Base-by-base conservation (phyloP, 2,797 vertebrate genomes). In the Lithobates pipiens region DNA sequence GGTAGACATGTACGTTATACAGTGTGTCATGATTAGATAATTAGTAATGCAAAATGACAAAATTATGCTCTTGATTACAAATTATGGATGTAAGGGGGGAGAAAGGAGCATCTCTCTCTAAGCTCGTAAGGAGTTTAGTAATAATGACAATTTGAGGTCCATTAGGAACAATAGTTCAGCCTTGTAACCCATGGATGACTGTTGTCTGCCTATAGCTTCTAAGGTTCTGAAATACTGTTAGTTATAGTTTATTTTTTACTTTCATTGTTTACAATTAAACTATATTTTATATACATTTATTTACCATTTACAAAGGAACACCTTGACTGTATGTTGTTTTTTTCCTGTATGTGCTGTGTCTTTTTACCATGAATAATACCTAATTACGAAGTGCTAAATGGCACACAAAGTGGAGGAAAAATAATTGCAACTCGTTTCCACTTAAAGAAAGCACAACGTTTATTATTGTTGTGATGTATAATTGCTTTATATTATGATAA, bases 31-130 rank as follows among this genome's bases (percentile, higher is more conserved):
- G 93, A 94, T 96, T 95, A 96, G 93, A 93, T 95, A 95, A 96
- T 95, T 95, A 95, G 94, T 95, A 93, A 91, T 93, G 94, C 92
- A 93, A 95, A 95, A 95, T 94, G 93, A 94, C 94, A 95, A 95
- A 95, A 95, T 90, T 89, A 93, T 92, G 91, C 93, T 93, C 93
- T 92, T 91, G 94, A 93, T 94, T 92, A 92, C 82, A 87, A 93
- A 92, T 91, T 93, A 89, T 89, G 27, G 88, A 68, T 87, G 69
- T 74, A 21, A 88, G 88, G 83, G 75, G 78, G 91, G 90, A 89
- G 90, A 85, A 90, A 88, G 88, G 88, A 86, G 86, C 80, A 83
- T 83, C 91, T 89, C 91, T 90, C 90, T 91, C 91, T 80, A 88
- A 94, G 88, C 90, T 90, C 89, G 89, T 92, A 91, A 93, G 91